Base-by-base conservation (phyloP, 2,797 vertebrate species). In the Leptatherina wallacei region DNA sequence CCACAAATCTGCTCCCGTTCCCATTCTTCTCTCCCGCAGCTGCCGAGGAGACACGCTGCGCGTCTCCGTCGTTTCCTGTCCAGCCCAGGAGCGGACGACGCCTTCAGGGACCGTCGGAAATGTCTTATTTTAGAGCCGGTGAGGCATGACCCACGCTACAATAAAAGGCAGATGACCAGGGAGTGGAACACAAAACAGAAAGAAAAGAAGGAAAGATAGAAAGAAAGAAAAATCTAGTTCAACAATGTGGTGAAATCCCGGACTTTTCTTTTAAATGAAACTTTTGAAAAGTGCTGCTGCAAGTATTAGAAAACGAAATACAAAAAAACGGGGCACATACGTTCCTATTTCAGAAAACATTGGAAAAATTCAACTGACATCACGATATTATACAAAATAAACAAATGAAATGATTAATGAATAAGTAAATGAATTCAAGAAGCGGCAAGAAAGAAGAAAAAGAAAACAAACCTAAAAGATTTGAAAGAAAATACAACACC, bases 41-140 rank as follows among this genome's bases (percentile, higher is more conserved):
- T 75, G 82, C 71, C 38, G 83, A 77, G 88, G 89, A 85, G 86
- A 88, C 89, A 91, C 87, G 91, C 88, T 83, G 90, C 67, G 79
- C 80, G 83, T 69, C 88, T 89, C 88, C 89, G 90, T 87, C 82
- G 91, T 89, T 94, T 94, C 92, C 93, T 92, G 93, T 93, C 92
- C 93, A 90, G 92, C 92, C 93, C 93, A 85, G 85, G 77, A 81
- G 62, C 73, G 62, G 0, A 0, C 40, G 90, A 16, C 68, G 78
- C 91, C 11, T 92, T 86, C 89, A 85, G 0, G 77, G 69, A 0
- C 75, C 0, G 57, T 74, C 30, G 80, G 78, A 77, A 64, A 85
- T 35, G 44, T 65, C 7, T 0, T 0, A 10, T 0, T 4, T 8
- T 4, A 1, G 0, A 16, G 20, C 0, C 14, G 0, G 3, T 0